Evolutionary conservation across 2,797 vertebrate species (phyloP), one percentile per base, ranked within the genome.

Genomic region (Diglossa cyanea): DNA sequence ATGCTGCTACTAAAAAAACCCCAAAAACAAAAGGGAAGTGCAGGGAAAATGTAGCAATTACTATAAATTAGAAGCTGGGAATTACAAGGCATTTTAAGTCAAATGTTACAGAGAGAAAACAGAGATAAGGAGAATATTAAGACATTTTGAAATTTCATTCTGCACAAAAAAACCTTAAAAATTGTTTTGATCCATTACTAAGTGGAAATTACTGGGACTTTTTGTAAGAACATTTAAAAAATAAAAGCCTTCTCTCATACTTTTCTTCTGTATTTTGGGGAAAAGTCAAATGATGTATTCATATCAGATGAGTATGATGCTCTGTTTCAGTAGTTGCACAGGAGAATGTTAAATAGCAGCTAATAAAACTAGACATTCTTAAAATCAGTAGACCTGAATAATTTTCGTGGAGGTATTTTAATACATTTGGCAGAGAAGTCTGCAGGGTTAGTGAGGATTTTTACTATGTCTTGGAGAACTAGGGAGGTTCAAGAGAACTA

Each of bases 291-390:
- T 63, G 31, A 81, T 95, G 24, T 42, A 62, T 91, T 80, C 50
- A 7, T 91, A 88, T 90, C 73, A 81, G 79, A 95, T 51, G 25
- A 88, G 84, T 80, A 77, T 44, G 90, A 94, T 88, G 70, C 57
- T 88, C n/a, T 77, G 72, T 68, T 96, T 90, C 47, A 25, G 82
- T 73, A 84, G 91, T 81, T 90, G 70, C 2, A 2, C 94, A 95
- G 94, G 90, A 94, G 79, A 95, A 93, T 0, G 26, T 96, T 96
- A 92, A 95, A 91, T 86, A 94, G 76, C 93, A 96, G 94, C 95
- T 96, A 96, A 95, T 96, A 96, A 96, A 96, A 92, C 39, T 48
- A 88, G 93, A 93, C 94, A 93, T 95, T 95, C 95, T 95, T 84
- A 92, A 95, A 96, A 96, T 95, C 88, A 73, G 86, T 93, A 90